A percentile compares a stretch with the other conserved stretches of the same genome.
These are phyloP conservation scores for Meda fulgida DNA, from an alignment of 2,797 vertebrate genomes.

Conservation along the genomic window DNA sequence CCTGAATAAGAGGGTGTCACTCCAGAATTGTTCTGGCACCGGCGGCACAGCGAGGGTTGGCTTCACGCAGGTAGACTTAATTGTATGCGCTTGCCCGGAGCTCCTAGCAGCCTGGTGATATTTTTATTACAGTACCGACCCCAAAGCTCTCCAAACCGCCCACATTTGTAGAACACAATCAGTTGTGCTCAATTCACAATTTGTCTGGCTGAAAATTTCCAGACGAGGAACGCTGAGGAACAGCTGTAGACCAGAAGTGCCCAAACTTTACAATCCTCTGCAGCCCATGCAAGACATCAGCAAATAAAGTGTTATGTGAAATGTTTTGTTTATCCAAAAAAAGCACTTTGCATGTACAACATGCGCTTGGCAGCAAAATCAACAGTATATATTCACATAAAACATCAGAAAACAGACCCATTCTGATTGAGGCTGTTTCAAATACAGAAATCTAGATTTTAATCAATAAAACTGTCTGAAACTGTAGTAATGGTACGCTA, in stretches of 20 bases:
- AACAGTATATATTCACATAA: not conserved
- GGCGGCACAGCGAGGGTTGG: conserved; percentile 38
- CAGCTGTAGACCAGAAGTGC: not conserved
- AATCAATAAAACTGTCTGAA: not conserved
- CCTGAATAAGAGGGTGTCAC: conserved; percentile 50
- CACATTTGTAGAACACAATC: conserved; percentile 32
- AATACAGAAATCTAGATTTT: not conserved
- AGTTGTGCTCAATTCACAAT: not conserved
- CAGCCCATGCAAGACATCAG: not conserved
- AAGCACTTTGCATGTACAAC: not conserved
- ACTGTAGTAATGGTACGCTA: not conserved
- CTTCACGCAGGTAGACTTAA: conserved; percentile 59
- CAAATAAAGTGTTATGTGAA: not conserved
- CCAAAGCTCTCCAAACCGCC: conserved; percentile 40
- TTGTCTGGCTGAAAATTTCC: not conserved
- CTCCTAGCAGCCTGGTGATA: conserved; percentile 53
- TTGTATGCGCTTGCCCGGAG: conserved; percentile 47
- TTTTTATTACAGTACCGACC: conserved; percentile 57
- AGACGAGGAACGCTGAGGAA: not conserved
- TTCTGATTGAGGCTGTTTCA: not conserved
- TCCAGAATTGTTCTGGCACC: conserved; percentile 53
- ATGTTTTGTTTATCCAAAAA: not conserved
- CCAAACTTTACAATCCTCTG: not conserved
- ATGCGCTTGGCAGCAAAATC: not conserved
- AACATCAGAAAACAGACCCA: not conserved